phyloP scores from a whole-genome alignment of 1,140 invertebrate genomes.

The Venturia canescens region DNA sequence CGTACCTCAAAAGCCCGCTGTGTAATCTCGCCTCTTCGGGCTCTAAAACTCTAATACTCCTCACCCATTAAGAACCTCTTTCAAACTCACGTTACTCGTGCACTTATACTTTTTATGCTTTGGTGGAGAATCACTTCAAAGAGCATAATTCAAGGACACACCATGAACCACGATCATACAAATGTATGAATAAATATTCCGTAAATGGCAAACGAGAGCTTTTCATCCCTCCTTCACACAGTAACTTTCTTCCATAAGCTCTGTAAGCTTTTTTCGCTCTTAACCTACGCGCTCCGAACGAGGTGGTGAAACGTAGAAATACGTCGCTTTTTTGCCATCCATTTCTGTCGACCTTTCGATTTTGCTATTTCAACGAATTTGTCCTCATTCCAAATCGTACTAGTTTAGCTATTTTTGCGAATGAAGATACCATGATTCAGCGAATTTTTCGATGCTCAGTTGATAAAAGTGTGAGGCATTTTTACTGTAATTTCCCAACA shows the following conservation, averaged over 20 bases:
- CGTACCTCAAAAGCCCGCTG: constrained; percentile 6
- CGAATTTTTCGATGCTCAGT: no score
- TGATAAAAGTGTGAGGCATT: no score
- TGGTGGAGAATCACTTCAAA: constrained; percentile 4
- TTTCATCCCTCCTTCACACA: constrained; percentile 6
- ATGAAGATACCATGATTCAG: no score
- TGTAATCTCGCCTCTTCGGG: not conserved
- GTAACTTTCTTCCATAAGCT: not conserved
- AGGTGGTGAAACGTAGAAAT: no score
- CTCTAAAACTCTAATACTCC: not conserved
- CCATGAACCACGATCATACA: not conserved
- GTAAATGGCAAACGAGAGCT: not conserved
- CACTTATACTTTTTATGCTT: not conserved
- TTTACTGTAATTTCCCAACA: no score
- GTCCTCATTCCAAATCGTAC: no score
- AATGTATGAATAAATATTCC: not conserved
- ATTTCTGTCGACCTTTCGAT: no score
- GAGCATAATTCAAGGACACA: constrained; percentile 32
- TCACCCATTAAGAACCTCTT: not conserved
- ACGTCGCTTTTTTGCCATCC: no score
- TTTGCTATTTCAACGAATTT: no score
- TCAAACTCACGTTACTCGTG: not conserved
- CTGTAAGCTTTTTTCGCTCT: not conserved
- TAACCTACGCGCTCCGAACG: not conserved
- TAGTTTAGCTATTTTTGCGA: no score